Evolutionary conservation across 2,888 invertebrate species (phyloP), one percentile per base, ranked within the genome.

Genomic region (Eudemis profundana): DNA sequence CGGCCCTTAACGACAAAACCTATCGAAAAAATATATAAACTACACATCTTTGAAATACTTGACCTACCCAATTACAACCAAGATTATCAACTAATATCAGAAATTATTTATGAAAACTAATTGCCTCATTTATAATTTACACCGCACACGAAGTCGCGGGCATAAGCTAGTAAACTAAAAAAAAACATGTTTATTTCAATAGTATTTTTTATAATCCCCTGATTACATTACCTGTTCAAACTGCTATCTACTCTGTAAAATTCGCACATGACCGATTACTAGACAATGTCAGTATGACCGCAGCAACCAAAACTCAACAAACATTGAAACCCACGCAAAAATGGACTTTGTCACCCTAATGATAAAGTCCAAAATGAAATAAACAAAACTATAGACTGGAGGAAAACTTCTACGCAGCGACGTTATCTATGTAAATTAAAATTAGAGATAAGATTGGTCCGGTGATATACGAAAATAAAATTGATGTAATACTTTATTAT

Each of bases 391-490:
- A n/a, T 7, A 14, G 29, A 12, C n/a, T 42, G 2, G 4, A n/a
- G 42, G n/a, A 27, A 29, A 42, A 42, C 38, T 44, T 44, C 21
- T n/a, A 46, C n/a, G 17, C 10, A n/a, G 49, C 29, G 10, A 33
- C 8, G 8, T 8, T 33, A 33, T 33, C 33, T 49, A 57, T 57
- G 50, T 44, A 50, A 36, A 44, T 44, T 44, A 51, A 50, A 36
- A 44, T 44, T 44, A 51, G 4, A 5, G 64, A 64, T 64, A 44
- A 64, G 33, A 50, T 64, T 12, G 29, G 19, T 15, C 14, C 10
- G 29, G 33, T 23, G 12, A 23, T 44, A 46, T 54, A 46, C 54
- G 44, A 63, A 56, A 50, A 44, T 50, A 51, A 36, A 36, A 12
- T 29, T 33, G 14, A 49, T 15, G 49, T 61, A 17, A 61, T 7